A percentile compares a stretch with the other conserved stretches of the same genome.
Conservation (phyloP, 1,140 invertebrate genomes). For the Eurosta solidaginis region DNA sequence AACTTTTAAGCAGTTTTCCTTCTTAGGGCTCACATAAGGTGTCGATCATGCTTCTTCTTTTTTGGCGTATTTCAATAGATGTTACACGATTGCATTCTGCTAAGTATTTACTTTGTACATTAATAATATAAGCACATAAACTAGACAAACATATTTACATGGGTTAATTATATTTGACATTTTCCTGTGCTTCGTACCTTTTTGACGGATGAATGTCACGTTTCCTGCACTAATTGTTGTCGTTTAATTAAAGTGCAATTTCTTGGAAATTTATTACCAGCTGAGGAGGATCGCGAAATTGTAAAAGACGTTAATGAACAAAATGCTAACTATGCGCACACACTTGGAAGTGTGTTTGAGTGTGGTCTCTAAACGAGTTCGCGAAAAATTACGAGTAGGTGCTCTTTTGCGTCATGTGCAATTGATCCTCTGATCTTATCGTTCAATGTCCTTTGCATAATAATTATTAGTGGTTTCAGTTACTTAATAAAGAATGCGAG, state of each 20-base stretch:
- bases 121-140: not conserved
- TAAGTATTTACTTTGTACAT: too few relatives aligned
- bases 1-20: too few relatives aligned
- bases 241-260: conserved; percentile 25
- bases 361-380: too few relatives aligned
- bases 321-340: not conserved
- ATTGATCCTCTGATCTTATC: not conserved
- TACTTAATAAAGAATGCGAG: not conserved
- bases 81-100: too few relatives aligned
- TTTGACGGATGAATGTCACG: conserved; percentile 16
- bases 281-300: not conserved
- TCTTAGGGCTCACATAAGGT: too few relatives aligned
- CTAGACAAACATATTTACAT: not conserved
- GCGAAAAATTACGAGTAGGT: not conserved
- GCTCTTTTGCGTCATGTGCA: not conserved
- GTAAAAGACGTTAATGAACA: not conserved
- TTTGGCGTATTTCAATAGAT: too few relatives aligned
- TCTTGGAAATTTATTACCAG: conserved; percentile 13
- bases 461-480: not conserved
- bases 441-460: not conserved
- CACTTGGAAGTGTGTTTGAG: too few relatives aligned
- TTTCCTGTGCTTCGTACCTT: not conserved
- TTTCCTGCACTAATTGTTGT: conserved; percentile 13
- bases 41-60: too few relatives aligned
- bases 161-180: not conserved